Evolutionary conservation across 2,797 vertebrate species (phyloP).

Genomic region (Nannoperca australis): DNA sequence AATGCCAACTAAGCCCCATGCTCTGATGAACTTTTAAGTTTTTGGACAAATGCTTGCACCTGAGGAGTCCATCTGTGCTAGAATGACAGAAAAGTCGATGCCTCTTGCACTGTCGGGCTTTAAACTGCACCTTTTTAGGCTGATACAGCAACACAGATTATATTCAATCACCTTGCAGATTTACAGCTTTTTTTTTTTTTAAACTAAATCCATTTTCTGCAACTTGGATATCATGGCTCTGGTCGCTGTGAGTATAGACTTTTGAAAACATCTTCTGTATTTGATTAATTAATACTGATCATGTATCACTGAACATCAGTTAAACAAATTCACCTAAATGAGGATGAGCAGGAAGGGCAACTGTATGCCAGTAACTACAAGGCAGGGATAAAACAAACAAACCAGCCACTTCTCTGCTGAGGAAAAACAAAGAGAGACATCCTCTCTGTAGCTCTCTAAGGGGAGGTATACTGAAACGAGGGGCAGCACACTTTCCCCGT

Average conservation of each 20-base stretch:
- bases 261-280: not conserved
- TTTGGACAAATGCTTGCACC: slow-evolving; percentile 49
- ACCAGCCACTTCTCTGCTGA: slow-evolving; percentile 26
- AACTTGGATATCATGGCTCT: not conserved
- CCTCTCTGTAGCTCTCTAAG: slow-evolving; percentile 36
- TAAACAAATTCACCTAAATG: slow-evolving; percentile 23
- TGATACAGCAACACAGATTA: not conserved
- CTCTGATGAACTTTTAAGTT: slow-evolving; percentile 59
- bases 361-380: slow-evolving; percentile 19
- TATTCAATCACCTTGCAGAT: not conserved
- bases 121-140: slow-evolving; percentile 1
- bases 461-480: slow-evolving; percentile 30
- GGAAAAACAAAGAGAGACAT: slow-evolving; percentile 48
- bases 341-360: not conserved
- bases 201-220: not conserved
- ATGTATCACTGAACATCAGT: slow-evolving; percentile 3
- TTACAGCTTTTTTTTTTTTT: not conserved
- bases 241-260: not conserved
- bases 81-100: slow-evolving; percentile 37
- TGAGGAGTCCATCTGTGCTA: slow-evolving; percentile 38
- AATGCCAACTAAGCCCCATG: slow-evolving; percentile 45
- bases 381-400: slow-evolving; percentile 32
- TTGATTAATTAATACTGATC: not conserved
- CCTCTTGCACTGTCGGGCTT: slow-evolving; percentile 1
- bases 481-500: slow-evolving; percentile 45